Evolutionary conservation across 2,113 vertebrate genomes (phyloP).

Genomic region (Odocoileus hemionus): DNA sequence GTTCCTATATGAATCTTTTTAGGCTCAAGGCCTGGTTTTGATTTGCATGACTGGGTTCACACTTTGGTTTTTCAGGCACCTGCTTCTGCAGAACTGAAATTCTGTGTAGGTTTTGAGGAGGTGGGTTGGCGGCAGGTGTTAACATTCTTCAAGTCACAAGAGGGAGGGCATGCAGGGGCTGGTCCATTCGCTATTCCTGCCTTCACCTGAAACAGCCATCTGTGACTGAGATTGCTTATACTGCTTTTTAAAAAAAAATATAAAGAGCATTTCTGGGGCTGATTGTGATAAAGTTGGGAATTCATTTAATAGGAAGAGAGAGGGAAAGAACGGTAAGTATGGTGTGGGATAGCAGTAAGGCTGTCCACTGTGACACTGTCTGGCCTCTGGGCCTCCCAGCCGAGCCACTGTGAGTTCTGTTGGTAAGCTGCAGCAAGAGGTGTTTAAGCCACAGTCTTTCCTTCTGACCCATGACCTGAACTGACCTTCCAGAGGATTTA

Average conservation of each 20-base stretch:
- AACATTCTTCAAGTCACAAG: background rate
- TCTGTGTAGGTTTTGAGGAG: background rate
- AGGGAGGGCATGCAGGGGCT: background rate
- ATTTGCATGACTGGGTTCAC: slow-evolving; percentile 51
- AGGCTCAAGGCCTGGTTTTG: background rate
- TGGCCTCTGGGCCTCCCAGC: background rate
- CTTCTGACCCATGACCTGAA: background rate
- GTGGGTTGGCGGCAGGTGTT: slow-evolving; percentile 42
- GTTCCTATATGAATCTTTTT: background rate
- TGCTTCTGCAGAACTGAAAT: slow-evolving; percentile 59
- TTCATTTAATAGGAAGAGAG: background rate
- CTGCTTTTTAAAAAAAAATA: background rate
- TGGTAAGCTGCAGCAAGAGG: background rate
- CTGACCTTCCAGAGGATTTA: background rate
- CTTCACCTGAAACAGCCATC: background rate
- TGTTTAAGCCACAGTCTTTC: background rate
- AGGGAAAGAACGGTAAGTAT: background rate
- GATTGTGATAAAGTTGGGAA: background rate
- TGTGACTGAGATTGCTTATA: background rate
- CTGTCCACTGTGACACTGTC: background rate
- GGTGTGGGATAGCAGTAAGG: background rate
- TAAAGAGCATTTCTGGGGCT: background rate
- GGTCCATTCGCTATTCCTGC: background rate
- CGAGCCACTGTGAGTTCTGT: background rate
- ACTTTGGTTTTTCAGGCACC: slow-evolving; percentile 37